phyloP scores from a whole-genome alignment of 2,113 vertebrate species.

The Protomyctophum bolini region DNA sequence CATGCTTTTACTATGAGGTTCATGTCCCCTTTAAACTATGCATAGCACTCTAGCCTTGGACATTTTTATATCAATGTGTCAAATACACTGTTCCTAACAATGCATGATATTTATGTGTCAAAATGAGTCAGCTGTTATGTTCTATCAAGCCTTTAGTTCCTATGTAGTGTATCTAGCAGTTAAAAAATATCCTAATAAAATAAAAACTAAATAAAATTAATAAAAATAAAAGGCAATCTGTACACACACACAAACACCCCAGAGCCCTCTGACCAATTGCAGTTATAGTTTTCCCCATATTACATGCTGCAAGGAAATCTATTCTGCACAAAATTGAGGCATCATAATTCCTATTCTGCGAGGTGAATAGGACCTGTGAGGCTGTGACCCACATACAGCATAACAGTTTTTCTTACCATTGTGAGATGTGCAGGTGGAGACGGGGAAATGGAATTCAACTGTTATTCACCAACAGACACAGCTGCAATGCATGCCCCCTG shows the following conservation, averaged over 20 bases:
- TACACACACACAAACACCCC: no score
- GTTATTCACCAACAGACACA: conserved; percentile 2
- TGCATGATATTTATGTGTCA: no score
- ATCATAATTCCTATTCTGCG: no score
- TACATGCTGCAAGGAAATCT: no score
- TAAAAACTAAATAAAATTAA: no score
- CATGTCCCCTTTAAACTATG: background rate
- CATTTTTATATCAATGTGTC: background rate
- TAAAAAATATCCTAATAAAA: background rate
- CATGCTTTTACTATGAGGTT: background rate
- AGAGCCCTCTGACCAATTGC: no score
- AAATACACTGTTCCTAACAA: no score
- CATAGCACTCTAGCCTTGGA: background rate
- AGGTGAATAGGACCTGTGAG: background rate
- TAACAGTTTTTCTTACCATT: conserved; percentile 36
- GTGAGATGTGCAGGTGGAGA: background rate
- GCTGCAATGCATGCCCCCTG: conserved; percentile 34
- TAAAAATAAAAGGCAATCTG: no score
- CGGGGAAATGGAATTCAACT: background rate
- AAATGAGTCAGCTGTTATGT: background rate
- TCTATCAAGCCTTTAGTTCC: no score
- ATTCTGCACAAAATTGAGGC: background rate
- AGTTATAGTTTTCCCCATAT: no score
- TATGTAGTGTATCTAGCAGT: background rate
- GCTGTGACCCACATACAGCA: background rate